phyloP scores from a whole-genome alignment of 92 coral and sea anemone species.

The Parazoanthus darwini region DNA sequence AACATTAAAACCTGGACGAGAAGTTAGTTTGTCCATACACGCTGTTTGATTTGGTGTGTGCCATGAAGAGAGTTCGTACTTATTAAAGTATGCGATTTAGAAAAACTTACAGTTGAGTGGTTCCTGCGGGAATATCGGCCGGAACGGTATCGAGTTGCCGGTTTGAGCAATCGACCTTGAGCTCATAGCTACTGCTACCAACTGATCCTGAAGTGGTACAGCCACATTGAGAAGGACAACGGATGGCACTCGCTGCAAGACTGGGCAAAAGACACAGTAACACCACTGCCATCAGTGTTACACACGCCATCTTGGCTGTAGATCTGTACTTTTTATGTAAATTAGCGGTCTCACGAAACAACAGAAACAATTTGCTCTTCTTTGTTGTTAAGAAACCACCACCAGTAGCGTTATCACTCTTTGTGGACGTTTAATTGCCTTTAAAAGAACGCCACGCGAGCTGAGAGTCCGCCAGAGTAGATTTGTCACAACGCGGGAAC shows the following conservation, averaged over 20 bases:
- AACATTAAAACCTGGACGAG: background rate
- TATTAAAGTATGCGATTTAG: background rate
- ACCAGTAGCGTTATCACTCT: background rate
- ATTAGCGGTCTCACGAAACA: constrained; percentile 5
- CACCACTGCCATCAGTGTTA: background rate
- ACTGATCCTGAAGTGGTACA: constrained; percentile 6
- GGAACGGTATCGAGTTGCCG: constrained; percentile 21
- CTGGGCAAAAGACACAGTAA: background rate
- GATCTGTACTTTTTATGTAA: background rate
- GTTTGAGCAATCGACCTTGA: constrained; percentile 45
- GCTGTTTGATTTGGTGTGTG: background rate
- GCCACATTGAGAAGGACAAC: constrained; percentile 24
- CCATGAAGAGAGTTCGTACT: background rate
- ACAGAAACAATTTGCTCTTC: constrained; percentile 5
- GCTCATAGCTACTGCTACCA: constrained; percentile 5
- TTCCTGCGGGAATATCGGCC: constrained; percentile 20
- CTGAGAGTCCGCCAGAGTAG: background rate
- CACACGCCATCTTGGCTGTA: constrained; percentile 40
- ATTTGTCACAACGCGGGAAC: background rate
- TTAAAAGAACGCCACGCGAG: constrained; percentile 5
- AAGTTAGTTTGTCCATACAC: background rate
- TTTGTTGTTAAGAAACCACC: constrained; percentile 18
- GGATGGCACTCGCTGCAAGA: background rate
- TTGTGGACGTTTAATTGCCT: background rate
- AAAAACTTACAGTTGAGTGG: constrained; percentile 34